These are phyloP conservation scores for Odontothrips loti DNA, from an alignment of 2,888 invertebrate species.

Conservation along the genomic window DNA sequence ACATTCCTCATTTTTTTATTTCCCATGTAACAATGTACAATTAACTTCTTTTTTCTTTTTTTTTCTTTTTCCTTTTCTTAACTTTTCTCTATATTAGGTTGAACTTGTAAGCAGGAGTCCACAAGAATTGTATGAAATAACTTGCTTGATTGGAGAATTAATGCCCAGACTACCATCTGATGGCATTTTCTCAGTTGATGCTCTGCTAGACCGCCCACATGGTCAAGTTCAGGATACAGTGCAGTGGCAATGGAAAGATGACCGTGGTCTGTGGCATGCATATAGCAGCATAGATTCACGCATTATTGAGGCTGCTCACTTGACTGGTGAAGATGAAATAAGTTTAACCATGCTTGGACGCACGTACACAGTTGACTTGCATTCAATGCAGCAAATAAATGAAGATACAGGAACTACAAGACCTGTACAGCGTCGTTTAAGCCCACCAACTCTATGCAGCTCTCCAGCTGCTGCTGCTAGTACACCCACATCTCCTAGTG, in stretches of 20 bases:
- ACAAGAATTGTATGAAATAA: slow-evolving; percentile 95
- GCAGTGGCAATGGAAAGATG: slow-evolving; percentile 97
- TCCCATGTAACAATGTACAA: background rate
- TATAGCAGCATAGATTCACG: slow-evolving; percentile 91
- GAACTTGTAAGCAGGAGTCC: slow-evolving; percentile 87
- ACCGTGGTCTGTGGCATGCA: slow-evolving; percentile 83
- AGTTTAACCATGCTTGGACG: slow-evolving; percentile 86
- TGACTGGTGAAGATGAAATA: slow-evolving; percentile 92
- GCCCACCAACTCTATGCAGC: slow-evolving; percentile 51
- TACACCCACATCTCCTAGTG: slow-evolving; percentile 23
- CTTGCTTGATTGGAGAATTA: slow-evolving; percentile 92
- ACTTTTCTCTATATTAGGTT: slow-evolving; percentile 49
- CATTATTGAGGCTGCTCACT: slow-evolving; percentile 89
- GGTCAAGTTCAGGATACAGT: slow-evolving; percentile 61
- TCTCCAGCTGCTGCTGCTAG: slow-evolving; percentile 30
- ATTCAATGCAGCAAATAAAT: slow-evolving; percentile 97
- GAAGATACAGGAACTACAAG: slow-evolving; percentile 95
- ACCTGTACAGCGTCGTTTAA: slow-evolving; percentile 77
- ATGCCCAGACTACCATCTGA: slow-evolving; percentile 94
- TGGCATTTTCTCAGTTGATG: slow-evolving; percentile 92
- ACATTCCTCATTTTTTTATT: background rate
- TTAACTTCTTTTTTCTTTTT: background rate
- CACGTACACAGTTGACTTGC: slow-evolving; percentile 93
- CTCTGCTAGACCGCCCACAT: slow-evolving; percentile 70
- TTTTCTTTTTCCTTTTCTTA: background rate